These are phyloP conservation scores for Sipha flava DNA, from an alignment of 1,140 invertebrate species.

Conservation along the genomic window DNA sequence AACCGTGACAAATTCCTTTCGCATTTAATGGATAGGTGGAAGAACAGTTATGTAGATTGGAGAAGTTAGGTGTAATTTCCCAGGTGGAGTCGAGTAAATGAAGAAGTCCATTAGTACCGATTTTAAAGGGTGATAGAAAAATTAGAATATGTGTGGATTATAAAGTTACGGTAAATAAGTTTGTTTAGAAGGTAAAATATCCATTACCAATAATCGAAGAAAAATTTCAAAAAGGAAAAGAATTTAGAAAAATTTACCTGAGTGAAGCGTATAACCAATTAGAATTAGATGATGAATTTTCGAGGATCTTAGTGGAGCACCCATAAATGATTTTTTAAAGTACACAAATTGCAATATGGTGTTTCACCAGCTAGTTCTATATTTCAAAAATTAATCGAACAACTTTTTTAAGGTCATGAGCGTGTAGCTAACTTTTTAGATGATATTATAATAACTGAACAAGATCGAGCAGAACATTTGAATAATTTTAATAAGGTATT, in stretches of 20 bases:
- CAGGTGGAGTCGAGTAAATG: background rate
- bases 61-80: background rate
- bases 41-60: background rate
- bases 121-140: background rate
- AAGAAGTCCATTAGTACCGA: background rate
- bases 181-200: background rate
- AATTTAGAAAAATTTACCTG: background rate
- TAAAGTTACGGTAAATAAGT: background rate
- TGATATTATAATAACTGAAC: conserved; percentile 5
- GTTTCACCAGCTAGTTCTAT: conserved; percentile 21
- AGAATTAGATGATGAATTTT: background rate
- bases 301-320: background rate
- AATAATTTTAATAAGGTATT: background rate
- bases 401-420: background rate
- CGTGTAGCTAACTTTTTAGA: conserved; percentile 22
- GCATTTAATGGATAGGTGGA: background rate
- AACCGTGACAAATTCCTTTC: background rate
- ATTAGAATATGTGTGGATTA: background rate
- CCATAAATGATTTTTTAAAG: background rate
- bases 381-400: background rate
- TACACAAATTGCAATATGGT: background rate
- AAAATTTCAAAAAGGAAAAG: background rate
- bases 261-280: background rate
- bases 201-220: background rate
- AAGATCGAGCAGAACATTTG: background rate